Conservation (phyloP, 2,113 vertebrate species). For the Chionomys nivalis region DNA sequence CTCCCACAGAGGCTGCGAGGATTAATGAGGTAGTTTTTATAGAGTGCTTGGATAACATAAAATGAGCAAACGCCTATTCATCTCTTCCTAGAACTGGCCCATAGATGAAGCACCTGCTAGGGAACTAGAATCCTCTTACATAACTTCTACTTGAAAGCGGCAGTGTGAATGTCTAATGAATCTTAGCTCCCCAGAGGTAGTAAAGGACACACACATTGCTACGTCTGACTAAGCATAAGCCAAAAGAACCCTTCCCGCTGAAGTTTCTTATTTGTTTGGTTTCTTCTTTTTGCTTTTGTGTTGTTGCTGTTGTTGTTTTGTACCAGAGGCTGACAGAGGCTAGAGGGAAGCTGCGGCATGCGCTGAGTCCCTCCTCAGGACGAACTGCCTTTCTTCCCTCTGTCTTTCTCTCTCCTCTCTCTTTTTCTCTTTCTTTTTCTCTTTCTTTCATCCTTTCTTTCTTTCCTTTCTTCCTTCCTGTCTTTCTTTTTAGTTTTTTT, state of each 20-base stretch:
- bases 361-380: neutral
- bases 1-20: neutral
- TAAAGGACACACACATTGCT: neutral
- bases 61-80: neutral
- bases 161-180: neutral
- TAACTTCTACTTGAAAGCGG: neutral
- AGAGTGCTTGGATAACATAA: neutral
- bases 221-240: neutral
- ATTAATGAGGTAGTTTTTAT: constrained; percentile 36
- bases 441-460: neutral
- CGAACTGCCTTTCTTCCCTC: neutral
- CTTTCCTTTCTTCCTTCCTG: neutral
- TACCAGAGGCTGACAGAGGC: constrained; percentile 4
- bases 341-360: neutral
- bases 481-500: too few species aligned
- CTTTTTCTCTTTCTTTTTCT: neutral
- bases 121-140: neutral
- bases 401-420: too few species aligned
- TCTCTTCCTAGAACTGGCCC: neutral
- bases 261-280: neutral
- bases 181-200: neutral
- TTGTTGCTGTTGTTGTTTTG: neutral
- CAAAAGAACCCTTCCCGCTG: neutral
- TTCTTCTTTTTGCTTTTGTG: neutral
- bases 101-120: constrained; percentile 4